Evolutionary conservation across 2,113 vertebrate genomes (phyloP).

Genomic region (Nycticryphes semicollaris): DNA sequence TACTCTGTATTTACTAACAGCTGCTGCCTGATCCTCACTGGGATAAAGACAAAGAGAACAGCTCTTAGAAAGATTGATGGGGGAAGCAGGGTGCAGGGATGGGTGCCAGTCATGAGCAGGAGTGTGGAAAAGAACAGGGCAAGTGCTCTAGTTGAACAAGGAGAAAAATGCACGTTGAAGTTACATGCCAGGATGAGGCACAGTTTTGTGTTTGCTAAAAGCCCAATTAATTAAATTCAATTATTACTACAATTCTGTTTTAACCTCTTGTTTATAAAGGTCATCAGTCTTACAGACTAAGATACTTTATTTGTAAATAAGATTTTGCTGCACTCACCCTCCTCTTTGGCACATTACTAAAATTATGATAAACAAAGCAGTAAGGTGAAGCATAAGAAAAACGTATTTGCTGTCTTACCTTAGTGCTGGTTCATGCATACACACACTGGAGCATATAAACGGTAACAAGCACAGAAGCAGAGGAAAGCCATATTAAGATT

Average conservation of each 20-base stretch:
- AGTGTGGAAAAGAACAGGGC: neutral
- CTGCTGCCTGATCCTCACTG: neutral
- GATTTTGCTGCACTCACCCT: neutral
- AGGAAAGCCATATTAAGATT: neutral
- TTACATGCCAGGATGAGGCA: neutral
- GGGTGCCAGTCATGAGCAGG: neutral
- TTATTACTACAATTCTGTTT: neutral
- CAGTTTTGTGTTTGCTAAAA: neutral
- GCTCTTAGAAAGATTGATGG: neutral
- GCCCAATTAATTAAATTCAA: neutral
- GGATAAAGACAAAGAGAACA: neutral
- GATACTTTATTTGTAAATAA: neutral
- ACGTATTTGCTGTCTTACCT: neutral
- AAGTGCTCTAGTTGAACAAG: neutral
- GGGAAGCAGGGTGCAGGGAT: neutral
- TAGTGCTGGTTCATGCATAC: neutral
- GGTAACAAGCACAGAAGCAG: neutral
- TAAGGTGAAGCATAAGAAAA: neutral
- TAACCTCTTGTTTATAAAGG: neutral
- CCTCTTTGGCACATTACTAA: neutral
- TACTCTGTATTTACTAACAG: neutral
- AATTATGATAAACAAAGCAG: neutral
- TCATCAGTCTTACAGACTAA: neutral
- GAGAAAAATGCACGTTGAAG: neutral
- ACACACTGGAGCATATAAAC: neutral